Conservation (phyloP, 2,797 vertebrate genomes). For the Antrozous pallidus region DNA sequence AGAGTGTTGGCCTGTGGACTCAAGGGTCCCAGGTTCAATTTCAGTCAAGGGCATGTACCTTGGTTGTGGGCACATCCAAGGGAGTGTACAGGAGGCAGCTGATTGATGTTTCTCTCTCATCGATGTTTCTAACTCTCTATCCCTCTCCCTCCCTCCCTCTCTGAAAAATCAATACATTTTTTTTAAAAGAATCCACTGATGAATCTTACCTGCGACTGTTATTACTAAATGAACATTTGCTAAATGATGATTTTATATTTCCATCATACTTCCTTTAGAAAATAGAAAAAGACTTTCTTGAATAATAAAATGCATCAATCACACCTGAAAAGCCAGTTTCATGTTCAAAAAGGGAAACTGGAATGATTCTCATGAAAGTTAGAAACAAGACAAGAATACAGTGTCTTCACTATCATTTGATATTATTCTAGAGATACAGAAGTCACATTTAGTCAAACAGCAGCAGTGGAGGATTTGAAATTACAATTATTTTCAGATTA, state of each 20-base stretch:
- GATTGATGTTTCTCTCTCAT: too few species aligned
- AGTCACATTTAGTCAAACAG: neutral
- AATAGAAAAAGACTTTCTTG: neutral
- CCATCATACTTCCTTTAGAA: neutral
- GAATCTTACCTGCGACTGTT: neutral
- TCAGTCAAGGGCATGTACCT: too few species aligned
- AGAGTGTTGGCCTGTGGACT: too few species aligned
- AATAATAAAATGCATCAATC: neutral
- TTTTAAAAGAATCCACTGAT: neutral
- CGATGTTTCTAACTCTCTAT: too few species aligned
- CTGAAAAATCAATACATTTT: too few species aligned
- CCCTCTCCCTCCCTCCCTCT: too few species aligned
- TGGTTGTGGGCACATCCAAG: too few species aligned
- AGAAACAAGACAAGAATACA: neutral
- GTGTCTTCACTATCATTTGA: neutral
- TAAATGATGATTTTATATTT: neutral
- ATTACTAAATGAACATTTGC: neutral
- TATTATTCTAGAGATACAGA: neutral
- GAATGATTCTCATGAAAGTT: neutral
- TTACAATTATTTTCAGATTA: slow-evolving; percentile 2
- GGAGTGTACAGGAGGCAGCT: too few species aligned
- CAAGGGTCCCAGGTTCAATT: too few species aligned
- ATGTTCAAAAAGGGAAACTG: neutral
- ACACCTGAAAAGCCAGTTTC: neutral
- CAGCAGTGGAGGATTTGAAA: neutral